These are phyloP conservation scores for Rhodeus uyekii DNA, from an alignment of 2,797 vertebrate species.

Conservation along the genomic window DNA sequence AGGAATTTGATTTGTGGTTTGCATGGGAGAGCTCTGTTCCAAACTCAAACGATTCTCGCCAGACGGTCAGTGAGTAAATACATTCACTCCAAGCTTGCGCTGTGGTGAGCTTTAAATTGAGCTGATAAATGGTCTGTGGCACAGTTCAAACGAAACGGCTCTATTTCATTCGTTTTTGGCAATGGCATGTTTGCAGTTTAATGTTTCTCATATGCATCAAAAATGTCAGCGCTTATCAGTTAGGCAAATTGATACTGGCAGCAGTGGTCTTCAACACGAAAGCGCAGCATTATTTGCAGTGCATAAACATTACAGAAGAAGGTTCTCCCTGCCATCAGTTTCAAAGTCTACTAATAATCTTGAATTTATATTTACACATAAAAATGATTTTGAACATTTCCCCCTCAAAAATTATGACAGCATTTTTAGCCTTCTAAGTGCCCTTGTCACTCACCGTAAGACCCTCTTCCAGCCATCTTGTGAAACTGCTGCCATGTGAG, in stretches of 20 bases:
- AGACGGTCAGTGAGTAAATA: background rate
- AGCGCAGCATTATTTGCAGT: background rate
- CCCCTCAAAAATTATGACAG: background rate
- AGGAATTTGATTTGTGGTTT: background rate
- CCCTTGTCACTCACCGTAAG: conserved; percentile 84
- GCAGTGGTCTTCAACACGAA: background rate
- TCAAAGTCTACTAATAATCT: conserved; percentile 6
- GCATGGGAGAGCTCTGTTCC: background rate
- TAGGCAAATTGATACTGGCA: background rate
- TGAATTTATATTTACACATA: background rate
- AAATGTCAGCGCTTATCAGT: background rate
- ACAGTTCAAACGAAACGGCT: background rate
- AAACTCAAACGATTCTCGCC: background rate
- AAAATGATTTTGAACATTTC: background rate
- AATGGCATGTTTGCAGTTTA: background rate
- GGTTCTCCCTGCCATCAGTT: background rate
- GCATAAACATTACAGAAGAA: background rate
- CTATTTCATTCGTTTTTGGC: background rate
- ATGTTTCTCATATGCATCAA: background rate
- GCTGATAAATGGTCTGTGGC: background rate
- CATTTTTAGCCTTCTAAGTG: background rate
- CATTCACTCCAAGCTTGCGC: background rate
- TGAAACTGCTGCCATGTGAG: conserved; percentile 99
- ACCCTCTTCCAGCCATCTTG: conserved; percentile 98
- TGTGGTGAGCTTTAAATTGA: background rate